Evolutionary conservation across 2,888 invertebrate species (phyloP).

Genomic region (Agrotis exclamationis): DNA sequence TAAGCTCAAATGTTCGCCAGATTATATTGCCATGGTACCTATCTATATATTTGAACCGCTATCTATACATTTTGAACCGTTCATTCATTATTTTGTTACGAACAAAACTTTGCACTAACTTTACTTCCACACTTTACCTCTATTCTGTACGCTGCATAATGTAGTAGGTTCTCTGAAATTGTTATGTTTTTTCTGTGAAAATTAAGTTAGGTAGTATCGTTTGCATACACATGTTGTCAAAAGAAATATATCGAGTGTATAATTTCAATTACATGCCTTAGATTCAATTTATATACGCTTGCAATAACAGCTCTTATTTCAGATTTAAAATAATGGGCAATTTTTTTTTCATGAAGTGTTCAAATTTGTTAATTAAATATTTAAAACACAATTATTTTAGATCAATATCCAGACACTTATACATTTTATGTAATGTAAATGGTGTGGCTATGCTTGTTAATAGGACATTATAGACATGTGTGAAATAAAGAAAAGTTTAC

Average conservation of each 20-base stretch:
- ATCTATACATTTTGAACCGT: constrained; percentile 1
- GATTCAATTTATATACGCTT: constrained; percentile 40
- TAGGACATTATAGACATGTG: not conserved
- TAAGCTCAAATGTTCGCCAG: not conserved
- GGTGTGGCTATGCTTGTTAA: not conserved
- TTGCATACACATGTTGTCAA: constrained; percentile 1
- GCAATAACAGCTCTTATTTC: constrained; percentile 14
- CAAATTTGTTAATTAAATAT: not conserved
- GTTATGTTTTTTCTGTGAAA: constrained; percentile 2
- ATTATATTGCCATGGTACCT: not conserved
- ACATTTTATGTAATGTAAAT: not conserved
- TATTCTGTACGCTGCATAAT: not conserved
- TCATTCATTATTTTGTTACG: constrained; percentile 1
- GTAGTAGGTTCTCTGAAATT: not conserved
- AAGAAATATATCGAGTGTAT: not conserved
- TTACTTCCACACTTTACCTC: not conserved
- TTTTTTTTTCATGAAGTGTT: not conserved
- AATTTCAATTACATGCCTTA: constrained; percentile 22
- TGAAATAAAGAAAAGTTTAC: not conserved
- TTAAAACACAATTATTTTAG: no score
- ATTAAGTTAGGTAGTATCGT: not conserved
- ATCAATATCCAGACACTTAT: not conserved
- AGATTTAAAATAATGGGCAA: constrained; percentile 16
- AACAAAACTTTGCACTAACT: not conserved
- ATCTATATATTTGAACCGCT: not conserved